These are phyloP conservation scores for Holothuria scabra DNA, from an alignment of 53 echinoderm and acorn worm genomes.

Conservation along the genomic window DNA sequence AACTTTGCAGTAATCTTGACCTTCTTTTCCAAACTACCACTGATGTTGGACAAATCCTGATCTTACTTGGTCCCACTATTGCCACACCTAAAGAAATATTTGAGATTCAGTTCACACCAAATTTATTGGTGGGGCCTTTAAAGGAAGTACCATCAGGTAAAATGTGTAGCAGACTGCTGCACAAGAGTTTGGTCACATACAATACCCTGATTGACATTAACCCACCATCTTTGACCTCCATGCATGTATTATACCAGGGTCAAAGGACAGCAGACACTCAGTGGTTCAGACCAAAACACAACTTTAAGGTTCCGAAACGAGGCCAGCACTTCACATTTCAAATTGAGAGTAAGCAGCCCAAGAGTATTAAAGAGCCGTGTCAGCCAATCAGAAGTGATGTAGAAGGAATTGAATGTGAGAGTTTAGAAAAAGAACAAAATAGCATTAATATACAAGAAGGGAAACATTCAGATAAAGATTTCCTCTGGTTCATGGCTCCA, in stretches of 20 bases:
- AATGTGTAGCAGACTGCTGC: constrained; percentile 69
- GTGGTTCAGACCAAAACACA: constrained; percentile 85
- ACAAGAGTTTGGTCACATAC: constrained; percentile 72
- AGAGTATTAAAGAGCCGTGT: no score
- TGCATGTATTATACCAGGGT: constrained; percentile 70
- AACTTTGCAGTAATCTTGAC: constrained; percentile 75
- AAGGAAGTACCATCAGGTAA: constrained; percentile 44
- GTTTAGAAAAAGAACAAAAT: not conserved
- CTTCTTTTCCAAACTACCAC: constrained; percentile 55
- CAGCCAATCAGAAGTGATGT: no score
- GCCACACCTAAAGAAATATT: constrained; percentile 88
- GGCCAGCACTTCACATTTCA: constrained; percentile 78
- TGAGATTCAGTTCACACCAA: constrained; percentile 69
- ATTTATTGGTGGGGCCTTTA: not conserved
- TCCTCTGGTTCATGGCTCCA: constrained; percentile 87
- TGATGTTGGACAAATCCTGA: constrained; percentile 45
- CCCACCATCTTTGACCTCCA: constrained; percentile 70
- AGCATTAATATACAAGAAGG: not conserved
- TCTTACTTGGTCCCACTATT: constrained; percentile 84
- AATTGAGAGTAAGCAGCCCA: constrained; percentile 24
- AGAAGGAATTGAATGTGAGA: not conserved
- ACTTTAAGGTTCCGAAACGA: constrained; percentile 70
- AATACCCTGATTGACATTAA: constrained; percentile 66
- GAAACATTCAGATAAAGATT: constrained; percentile 30
- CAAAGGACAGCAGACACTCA: constrained; percentile 67